phyloP scores from a whole-genome alignment of 2,113 vertebrate species.

The Notothenia coriiceps region DNA sequence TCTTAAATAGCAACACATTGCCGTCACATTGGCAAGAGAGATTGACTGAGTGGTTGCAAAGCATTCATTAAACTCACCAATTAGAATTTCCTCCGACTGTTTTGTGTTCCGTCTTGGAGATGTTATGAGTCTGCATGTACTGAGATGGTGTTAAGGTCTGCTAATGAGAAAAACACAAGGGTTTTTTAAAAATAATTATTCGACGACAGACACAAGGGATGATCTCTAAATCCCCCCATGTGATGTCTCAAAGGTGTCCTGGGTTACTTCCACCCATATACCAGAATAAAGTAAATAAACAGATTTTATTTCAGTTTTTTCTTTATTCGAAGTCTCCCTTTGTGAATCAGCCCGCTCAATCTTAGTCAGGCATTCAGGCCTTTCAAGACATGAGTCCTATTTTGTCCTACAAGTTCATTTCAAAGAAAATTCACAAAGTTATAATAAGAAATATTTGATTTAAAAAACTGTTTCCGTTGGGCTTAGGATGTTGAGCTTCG shows the following conservation, averaged over 20 bases:
- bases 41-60: conserved; percentile 35
- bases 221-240: conserved; percentile 38
- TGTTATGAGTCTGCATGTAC: conserved; percentile 29
- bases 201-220: not conserved
- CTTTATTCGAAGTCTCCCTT: conserved; percentile 22
- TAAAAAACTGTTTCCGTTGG: not conserved
- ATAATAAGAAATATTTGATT: not conserved
- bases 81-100: conserved; percentile 33
- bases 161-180: conserved; percentile 48
- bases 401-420: not conserved
- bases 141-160: conserved; percentile 21
- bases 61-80: conserved; percentile 54
- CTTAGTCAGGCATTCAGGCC: conserved; percentile 20
- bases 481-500: not conserved
- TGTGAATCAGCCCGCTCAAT: conserved; percentile 24
- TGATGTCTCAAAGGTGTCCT: conserved; percentile 1
- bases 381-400: not conserved
- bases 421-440: not conserved
- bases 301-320: conserved; percentile 17
- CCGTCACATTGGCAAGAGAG: conserved; percentile 34
- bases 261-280: conserved; percentile 13
- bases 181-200: conserved; percentile 44
- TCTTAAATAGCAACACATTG: conserved; percentile 50
- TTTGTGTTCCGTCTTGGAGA: conserved; percentile 18
- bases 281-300: conserved; percentile 33